phyloP scores from a whole-genome alignment of 2,113 vertebrate genomes.

The Noturus placidus region DNA sequence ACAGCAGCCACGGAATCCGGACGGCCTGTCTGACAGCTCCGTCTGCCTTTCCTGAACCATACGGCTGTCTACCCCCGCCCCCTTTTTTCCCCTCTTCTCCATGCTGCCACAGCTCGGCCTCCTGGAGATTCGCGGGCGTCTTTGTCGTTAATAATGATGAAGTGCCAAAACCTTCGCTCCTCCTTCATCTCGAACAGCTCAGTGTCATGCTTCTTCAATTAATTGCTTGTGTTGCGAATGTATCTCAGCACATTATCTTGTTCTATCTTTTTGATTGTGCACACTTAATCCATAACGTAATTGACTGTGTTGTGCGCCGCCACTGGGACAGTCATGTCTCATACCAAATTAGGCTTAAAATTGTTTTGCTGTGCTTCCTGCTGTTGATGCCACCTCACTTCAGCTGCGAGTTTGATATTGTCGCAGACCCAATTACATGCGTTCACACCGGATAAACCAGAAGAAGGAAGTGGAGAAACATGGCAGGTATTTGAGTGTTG shows the following conservation, averaged over 20 bases:
- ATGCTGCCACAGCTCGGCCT: conserved; percentile 51
- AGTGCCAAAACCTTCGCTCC: conserved; percentile 68
- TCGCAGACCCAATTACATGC: conserved; percentile 66
- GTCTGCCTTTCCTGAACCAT: conserved; percentile 67
- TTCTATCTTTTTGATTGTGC: conserved; percentile 79
- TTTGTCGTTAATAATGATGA: conserved; percentile 69
- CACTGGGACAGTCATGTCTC: conserved; percentile 74
- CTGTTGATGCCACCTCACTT: conserved; percentile 63
- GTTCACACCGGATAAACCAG: conserved; percentile 61
- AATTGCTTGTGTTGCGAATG: conserved; percentile 76
- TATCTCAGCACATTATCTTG: conserved; percentile 80
- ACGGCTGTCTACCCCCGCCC: conserved; percentile 47
- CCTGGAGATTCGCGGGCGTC: conserved; percentile 54
- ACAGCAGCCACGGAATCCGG: conserved; percentile 63
- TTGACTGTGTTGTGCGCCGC: conserved; percentile 74
- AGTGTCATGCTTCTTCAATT: conserved; percentile 75
- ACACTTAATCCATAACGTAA: conserved; percentile 80
- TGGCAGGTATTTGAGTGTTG: conserved; percentile 32
- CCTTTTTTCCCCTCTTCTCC: conserved; percentile 15
- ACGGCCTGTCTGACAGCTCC: conserved; percentile 70
- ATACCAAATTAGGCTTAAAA: conserved; percentile 80
- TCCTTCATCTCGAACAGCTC: conserved; percentile 68
- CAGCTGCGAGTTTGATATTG: conserved; percentile 66
- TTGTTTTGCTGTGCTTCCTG: conserved; percentile 71
- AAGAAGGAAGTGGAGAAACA: conserved; percentile 48